These are phyloP conservation scores for Rhyacophila evoluta DNA, from an alignment of 2,888 invertebrate species.

Conservation along the genomic window DNA sequence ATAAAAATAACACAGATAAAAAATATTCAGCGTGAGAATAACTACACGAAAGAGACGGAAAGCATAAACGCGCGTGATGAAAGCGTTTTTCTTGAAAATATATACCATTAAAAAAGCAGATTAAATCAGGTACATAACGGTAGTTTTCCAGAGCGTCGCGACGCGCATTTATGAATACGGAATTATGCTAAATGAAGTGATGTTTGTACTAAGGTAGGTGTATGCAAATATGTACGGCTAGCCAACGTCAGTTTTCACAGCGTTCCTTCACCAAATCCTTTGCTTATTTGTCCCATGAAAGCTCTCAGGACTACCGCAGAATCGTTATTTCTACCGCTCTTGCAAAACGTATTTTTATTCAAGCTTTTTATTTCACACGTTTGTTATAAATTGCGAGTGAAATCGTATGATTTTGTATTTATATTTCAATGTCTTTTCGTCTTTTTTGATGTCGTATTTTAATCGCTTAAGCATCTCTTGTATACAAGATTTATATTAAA, in stretches of 20 bases:
- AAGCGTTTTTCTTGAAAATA: no score
- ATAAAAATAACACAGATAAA: no score
- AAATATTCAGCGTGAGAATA: no score
- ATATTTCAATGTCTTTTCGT: no score
- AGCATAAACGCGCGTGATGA: no score
- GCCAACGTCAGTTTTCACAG: constrained; percentile 18
- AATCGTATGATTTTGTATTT: no score
- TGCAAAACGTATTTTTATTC: neutral
- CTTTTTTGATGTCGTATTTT: no score
- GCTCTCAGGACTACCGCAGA: neutral
- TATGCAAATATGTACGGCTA: constrained; percentile 46
- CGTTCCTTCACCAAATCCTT: neutral
- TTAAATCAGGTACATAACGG: neutral
- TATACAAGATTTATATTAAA: no score
- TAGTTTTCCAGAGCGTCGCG: constrained; percentile 23
- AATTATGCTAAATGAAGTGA: constrained; percentile 54
- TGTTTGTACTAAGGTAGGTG: constrained; percentile 46
- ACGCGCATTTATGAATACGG: constrained; percentile 51
- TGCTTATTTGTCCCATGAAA: neutral
- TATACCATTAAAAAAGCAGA: neutral
- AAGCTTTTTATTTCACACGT: no score
- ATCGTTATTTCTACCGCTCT: neutral
- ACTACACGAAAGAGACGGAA: no score
- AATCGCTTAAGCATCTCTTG: no score
- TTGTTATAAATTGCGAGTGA: no score